Conservation (phyloP, 2,888 invertebrate genomes). For the Stenchaetothrips biformis region DNA sequence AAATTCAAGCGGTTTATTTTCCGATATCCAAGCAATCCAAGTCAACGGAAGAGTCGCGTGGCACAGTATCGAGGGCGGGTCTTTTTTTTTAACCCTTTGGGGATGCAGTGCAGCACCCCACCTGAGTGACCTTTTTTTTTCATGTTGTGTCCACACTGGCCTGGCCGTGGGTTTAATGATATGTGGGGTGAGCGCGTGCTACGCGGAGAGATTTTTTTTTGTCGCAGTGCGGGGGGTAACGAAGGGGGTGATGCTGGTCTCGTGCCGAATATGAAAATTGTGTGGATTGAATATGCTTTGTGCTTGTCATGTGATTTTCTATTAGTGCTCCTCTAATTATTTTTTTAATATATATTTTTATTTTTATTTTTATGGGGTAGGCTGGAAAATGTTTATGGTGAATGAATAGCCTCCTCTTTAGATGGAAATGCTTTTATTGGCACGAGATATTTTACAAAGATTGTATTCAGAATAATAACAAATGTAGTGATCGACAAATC, state of each 20-base stretch:
- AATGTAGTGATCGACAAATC: too few species aligned
- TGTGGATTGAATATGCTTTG: too few species aligned
- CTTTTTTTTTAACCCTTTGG: too few species aligned
- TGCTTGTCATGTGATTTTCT: neutral
- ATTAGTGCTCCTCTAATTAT: too few species aligned
- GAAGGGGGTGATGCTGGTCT: neutral
- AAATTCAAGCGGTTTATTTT: too few species aligned
- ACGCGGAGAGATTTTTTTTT: neutral
- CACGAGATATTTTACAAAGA: neutral
- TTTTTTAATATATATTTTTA: neutral
- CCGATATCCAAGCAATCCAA: too few species aligned
- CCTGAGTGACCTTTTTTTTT: neutral
- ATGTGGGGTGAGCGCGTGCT: neutral
- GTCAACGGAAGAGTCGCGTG: too few species aligned
- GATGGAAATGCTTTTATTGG: constrained; percentile 25
- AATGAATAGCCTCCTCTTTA: too few species aligned
- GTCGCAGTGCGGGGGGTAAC: neutral
- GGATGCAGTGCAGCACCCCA: too few species aligned
- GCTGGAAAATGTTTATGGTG: neutral
- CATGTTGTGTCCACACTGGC: too few species aligned
- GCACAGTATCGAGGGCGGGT: too few species aligned
- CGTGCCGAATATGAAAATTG: neutral
- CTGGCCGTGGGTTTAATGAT: too few species aligned
- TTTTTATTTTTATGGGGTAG: neutral
- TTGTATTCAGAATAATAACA: neutral